A percentile compares a stretch with the other conserved stretches of the same genome.
Conservation (phyloP, 2,888 invertebrate genomes). For the Lithophane leautieri region DNA sequence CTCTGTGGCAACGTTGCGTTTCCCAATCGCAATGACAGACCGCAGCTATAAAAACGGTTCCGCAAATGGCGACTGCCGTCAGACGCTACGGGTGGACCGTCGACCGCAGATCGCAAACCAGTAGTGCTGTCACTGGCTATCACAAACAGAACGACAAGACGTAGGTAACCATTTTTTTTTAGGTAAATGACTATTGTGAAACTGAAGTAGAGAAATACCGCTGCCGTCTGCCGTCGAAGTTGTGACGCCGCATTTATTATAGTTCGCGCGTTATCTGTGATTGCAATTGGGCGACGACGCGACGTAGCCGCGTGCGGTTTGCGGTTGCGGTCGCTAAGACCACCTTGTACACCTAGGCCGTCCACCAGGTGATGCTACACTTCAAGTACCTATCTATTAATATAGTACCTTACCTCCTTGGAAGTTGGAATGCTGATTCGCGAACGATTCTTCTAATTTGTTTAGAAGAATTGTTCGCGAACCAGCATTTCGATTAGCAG, state of each 20-base stretch:
- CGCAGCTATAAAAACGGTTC: background rate
- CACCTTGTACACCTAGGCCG: background rate
- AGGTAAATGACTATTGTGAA: background rate
- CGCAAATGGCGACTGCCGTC: background rate
- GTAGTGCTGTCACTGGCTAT: too few relatives aligned
- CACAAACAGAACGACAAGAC: background rate
- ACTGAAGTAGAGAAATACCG: background rate
- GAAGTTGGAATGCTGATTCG: background rate
- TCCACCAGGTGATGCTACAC: background rate
- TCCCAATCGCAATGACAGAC: too few relatives aligned
- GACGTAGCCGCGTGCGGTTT: background rate
- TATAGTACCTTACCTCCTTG: background rate
- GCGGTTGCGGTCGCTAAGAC: background rate
- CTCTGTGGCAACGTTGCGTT: too few relatives aligned
- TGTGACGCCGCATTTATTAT: background rate
- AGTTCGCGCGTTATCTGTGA: background rate
- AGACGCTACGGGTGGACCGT: background rate
- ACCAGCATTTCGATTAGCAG: too few relatives aligned
- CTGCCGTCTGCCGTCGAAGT: background rate
- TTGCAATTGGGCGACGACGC: background rate
- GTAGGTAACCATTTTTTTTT: background rate
- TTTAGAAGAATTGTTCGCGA: too few relatives aligned
- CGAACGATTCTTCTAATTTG: too few relatives aligned
- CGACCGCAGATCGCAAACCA: too few relatives aligned
- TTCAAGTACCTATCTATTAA: background rate